Conservation (phyloP, 2,113 vertebrate genomes). For the Pomatorhinus ruficollis region DNA sequence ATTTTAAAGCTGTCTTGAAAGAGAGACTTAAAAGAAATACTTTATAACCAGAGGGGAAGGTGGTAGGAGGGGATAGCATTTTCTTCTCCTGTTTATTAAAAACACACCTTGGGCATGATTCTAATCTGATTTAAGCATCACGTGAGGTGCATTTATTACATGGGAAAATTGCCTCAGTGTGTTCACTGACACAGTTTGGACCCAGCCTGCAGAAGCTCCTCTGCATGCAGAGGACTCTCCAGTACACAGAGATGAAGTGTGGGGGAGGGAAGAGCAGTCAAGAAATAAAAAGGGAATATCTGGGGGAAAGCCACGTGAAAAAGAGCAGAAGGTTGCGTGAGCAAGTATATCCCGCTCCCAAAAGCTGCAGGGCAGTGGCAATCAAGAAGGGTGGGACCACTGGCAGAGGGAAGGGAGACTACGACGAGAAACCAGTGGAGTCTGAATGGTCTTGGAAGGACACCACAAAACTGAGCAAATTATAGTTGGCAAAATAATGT, state of each 20-base stretch:
- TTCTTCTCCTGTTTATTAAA: conserved; percentile 51
- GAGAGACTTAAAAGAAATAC: conserved; percentile 45
- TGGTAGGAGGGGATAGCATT: conserved; percentile 4
- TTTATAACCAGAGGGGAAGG: conserved; percentile 29
- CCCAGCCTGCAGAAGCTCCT: background rate
- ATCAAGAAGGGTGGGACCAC: background rate
- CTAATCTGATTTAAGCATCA: conserved; percentile 54
- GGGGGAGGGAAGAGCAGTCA: background rate
- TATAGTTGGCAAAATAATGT: accelerated
- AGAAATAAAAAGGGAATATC: background rate
- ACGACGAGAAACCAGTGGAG: background rate
- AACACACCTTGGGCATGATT: conserved; percentile 27
- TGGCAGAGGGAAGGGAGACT: background rate
- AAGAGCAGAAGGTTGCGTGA: background rate
- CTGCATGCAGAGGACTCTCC: background rate
- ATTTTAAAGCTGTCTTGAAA: conserved; percentile 36
- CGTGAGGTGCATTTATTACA: conserved; percentile 27
- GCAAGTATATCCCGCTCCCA: accelerated
- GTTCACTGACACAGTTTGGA: conserved; percentile 39
- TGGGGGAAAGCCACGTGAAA: background rate
- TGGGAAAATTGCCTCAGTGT: conserved; percentile 56
- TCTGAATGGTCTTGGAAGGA: background rate
- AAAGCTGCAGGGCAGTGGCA: background rate
- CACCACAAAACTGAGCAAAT: background rate
- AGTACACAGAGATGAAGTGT: background rate